phyloP scores from a whole-genome alignment of 2,888 invertebrate genomes.

The Cryptophagus acutangulus region DNA sequence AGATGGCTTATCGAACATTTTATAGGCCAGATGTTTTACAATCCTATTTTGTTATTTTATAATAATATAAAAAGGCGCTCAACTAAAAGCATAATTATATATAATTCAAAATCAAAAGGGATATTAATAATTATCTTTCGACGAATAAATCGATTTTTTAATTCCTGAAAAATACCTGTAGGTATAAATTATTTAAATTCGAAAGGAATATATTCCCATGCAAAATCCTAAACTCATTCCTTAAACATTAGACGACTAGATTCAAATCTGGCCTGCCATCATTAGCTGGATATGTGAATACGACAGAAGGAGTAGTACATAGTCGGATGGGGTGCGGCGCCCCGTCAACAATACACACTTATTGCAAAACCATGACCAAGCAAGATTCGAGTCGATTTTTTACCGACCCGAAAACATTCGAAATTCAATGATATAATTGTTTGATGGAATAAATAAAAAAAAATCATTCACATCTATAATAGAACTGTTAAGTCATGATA shows the following conservation, averaged over 20 bases:
- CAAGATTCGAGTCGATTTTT: constrained; percentile 40
- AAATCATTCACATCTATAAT: constrained; percentile 36
- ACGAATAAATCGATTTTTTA: constrained; percentile 24
- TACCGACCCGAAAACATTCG: constrained; percentile 40
- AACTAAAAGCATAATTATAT: constrained; percentile 31
- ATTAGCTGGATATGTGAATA: constrained; percentile 33
- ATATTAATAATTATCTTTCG: constrained; percentile 27
- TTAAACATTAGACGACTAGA: constrained; percentile 38
- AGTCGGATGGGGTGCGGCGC: constrained; percentile 34
- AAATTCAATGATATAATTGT: constrained; percentile 50
- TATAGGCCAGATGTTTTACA: constrained; percentile 24
- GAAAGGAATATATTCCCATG: constrained; percentile 20
- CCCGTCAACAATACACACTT: constrained; percentile 41
- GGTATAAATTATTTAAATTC: background rate
- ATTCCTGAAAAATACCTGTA: constrained; percentile 9
- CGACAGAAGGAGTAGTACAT: constrained; percentile 24
- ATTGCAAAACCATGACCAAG: constrained; percentile 44
- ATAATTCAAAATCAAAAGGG: constrained; percentile 27
- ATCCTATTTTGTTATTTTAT: constrained; percentile 1
- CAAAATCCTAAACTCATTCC: constrained; percentile 32
- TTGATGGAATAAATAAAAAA: constrained; percentile 46
- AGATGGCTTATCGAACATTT: constrained; percentile 26
- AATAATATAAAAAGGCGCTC: constrained; percentile 13
- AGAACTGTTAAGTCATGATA: constrained; percentile 39
- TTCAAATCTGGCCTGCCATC: constrained; percentile 35